Evolutionary conservation across 2,113 vertebrate species (phyloP).

Genomic region (Pedionomus torquatus): DNA sequence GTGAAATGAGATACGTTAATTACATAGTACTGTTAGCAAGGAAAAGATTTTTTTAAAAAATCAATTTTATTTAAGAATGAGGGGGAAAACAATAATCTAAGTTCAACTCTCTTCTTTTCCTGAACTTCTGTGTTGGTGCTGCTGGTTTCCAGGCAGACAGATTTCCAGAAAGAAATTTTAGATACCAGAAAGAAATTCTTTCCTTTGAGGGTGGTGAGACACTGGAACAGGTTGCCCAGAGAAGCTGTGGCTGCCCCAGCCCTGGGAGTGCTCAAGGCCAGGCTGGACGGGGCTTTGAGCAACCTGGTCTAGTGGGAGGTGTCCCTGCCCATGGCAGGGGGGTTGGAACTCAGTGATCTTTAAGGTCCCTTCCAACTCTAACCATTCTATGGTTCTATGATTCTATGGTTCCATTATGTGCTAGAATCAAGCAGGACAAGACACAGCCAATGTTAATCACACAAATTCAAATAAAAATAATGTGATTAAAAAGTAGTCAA

Average conservation of each 20-base stretch:
- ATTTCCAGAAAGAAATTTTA: too few species aligned
- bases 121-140: not conserved
- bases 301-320: too few species aligned
- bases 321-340: too few species aligned
- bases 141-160: not conserved
- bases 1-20: not conserved
- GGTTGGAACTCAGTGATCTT: too few species aligned
- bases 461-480: not conserved
- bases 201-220: too few species aligned
- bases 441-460: not conserved
- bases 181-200: too few species aligned
- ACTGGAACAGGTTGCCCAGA: too few species aligned
- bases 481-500: accelerated
- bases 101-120: not conserved
- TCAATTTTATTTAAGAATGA: not conserved
- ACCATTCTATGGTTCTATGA: too few species aligned
- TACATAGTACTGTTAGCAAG: not conserved
- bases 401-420: not conserved
- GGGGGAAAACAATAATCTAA: not conserved
- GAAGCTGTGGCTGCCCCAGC: too few species aligned
- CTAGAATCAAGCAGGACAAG: not conserved
- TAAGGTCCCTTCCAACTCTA: too few species aligned
- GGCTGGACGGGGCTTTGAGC: too few species aligned
- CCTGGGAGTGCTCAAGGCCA: too few species aligned
- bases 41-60: not conserved